Conservation (phyloP, 2,797 vertebrate species). For the Gobionotothen gibberifrons region DNA sequence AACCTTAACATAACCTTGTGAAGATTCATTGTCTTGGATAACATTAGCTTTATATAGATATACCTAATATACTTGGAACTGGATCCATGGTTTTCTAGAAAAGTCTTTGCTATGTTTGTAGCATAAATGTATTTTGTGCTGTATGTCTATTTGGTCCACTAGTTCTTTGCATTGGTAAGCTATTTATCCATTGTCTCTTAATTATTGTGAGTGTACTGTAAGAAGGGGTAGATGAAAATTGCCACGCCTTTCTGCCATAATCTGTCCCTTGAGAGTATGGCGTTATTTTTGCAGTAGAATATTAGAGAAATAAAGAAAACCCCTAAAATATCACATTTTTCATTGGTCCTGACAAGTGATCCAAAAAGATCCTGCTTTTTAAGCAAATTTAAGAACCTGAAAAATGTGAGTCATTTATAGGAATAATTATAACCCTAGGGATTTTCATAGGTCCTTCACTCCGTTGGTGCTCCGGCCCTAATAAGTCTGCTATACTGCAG, state of each 20-base stretch:
- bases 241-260: conserved; percentile 64
- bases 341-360: too few species aligned
- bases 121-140: neutral
- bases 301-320: conserved; percentile 84
- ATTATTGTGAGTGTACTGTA: conserved; percentile 7
- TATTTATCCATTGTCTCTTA: conserved; percentile 4
- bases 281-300: conserved; percentile 75
- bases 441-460: too few species aligned
- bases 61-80: neutral
- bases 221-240: conserved; percentile 52
- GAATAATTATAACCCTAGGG: too few species aligned
- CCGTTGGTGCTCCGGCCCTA: too few species aligned
- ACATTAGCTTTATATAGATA: neutral
- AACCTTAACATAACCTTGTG: neutral
- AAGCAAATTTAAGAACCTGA: too few species aligned
- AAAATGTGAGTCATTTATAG: too few species aligned
- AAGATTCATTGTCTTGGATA: conserved; percentile 1
- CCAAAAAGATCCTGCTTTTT: too few species aligned
- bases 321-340: too few species aligned
- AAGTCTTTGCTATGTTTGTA: conserved; percentile 15
- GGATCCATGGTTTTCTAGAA: neutral
- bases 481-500: conserved; percentile 65
- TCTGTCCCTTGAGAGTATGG: conserved; percentile 74
- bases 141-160: conserved; percentile 20
- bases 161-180: conserved; percentile 7